phyloP scores from a whole-genome alignment of 2,888 invertebrate species.

The Drosophila subsilvestris region DNA sequence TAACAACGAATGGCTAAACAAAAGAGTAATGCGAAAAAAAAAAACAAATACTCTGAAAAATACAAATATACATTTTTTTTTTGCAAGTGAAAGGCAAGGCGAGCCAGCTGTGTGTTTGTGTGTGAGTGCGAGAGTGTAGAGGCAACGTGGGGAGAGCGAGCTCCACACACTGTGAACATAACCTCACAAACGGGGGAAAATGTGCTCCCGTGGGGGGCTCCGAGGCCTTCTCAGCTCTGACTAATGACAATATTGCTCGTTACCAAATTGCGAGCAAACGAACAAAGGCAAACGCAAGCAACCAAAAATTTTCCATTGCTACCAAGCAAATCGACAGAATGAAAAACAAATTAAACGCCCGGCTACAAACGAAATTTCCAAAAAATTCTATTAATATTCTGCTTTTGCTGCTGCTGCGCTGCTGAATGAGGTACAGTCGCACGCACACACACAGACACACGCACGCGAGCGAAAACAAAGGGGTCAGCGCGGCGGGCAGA shows the following conservation, averaged over 20 bases:
- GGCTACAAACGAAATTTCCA: constrained; percentile 33
- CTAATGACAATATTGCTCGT: constrained; percentile 47
- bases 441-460: constrained; percentile 70
- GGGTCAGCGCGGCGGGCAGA: constrained; percentile 57
- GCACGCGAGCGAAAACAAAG: constrained; percentile 65
- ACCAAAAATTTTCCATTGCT: constrained; percentile 22
- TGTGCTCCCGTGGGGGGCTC: constrained; percentile 56
- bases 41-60: constrained; percentile 47
- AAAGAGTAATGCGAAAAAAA: constrained; percentile 70
- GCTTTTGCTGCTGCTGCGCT: constrained; percentile 18
- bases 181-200: constrained; percentile 69
- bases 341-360: constrained; percentile 1
- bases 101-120: constrained; percentile 32
- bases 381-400: constrained; percentile 59
- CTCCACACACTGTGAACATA: constrained; percentile 49
- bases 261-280: constrained; percentile 25
- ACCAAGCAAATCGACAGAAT: neutral
- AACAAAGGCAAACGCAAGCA: constrained; percentile 14
- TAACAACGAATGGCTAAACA: constrained; percentile 66
- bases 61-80: constrained; percentile 63
- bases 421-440: constrained; percentile 77
- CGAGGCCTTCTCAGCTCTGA: constrained; percentile 1
- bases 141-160: constrained; percentile 36
- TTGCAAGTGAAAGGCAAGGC: constrained; percentile 65
- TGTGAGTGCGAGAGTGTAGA: constrained; percentile 18